A percentile compares a stretch with the other conserved stretches of the same genome.
These are phyloP conservation scores for Phalacrocorax pelagicus DNA, from an alignment of 2,113 vertebrate species.

Conservation along the genomic window DNA sequence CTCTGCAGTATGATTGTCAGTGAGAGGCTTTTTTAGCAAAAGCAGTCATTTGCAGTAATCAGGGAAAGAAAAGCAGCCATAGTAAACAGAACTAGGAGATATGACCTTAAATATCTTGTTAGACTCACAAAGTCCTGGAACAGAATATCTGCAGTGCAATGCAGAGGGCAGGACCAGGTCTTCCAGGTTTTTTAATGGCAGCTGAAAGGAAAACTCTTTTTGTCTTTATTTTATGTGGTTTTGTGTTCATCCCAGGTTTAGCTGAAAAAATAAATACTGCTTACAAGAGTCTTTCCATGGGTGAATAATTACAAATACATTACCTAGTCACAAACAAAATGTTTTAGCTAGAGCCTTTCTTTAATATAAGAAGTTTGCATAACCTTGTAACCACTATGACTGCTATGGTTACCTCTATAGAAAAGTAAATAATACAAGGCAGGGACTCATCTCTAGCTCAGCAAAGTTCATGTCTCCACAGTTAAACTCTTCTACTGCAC, in stretches of 20 bases:
- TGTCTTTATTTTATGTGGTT: not conserved
- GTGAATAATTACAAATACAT: not conserved
- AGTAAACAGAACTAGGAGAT: conserved; percentile 20
- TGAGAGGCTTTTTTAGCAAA: conserved; percentile 46
- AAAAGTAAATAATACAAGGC: conserved; percentile 12
- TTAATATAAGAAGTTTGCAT: not conserved
- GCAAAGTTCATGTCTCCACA: not conserved
- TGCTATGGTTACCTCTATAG: conserved; percentile 3
- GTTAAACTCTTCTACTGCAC: not conserved
- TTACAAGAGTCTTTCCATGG: not conserved
- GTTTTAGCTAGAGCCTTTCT: not conserved
- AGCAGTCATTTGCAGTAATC: conserved; percentile 17
- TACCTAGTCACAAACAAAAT: not conserved
- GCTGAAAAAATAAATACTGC: conserved; percentile 19
- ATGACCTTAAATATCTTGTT: conserved; percentile 19
- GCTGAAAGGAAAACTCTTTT: not conserved
- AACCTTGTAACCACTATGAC: not conserved
- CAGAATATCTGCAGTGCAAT: not conserved
- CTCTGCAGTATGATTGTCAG: not conserved
- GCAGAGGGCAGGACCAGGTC: not conserved
- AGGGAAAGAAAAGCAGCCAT: conserved; percentile 5
- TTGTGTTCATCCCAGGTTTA: conserved; percentile 4
- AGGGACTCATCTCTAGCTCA: not conserved
- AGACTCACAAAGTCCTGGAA: not conserved
- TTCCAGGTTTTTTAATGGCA: not conserved